Evolutionary conservation across 2,888 invertebrate species (phyloP).

Genomic region (Cantharis lateralis): DNA sequence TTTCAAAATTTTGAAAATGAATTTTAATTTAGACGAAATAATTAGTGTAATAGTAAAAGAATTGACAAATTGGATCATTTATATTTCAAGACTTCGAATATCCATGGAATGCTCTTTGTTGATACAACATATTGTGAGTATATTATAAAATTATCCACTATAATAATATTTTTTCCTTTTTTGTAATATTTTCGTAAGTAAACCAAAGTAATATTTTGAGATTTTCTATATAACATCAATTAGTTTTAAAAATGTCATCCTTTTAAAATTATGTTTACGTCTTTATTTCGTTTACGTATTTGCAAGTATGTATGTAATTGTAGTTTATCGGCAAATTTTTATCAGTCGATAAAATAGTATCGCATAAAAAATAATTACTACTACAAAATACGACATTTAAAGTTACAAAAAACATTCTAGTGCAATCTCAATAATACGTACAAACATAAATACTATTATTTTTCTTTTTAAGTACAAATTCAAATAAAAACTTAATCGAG

Average conservation of each 20-base stretch:
- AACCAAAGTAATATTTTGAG: background rate
- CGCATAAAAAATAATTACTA: background rate
- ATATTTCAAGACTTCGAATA: background rate
- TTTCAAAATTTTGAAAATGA: background rate
- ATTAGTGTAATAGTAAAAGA: background rate
- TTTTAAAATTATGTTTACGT: background rate
- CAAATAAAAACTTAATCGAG: no score
- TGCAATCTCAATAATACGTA: background rate
- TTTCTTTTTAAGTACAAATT: no score
- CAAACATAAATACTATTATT: background rate
- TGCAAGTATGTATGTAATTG: background rate
- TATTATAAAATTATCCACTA: background rate
- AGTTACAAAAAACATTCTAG: background rate
- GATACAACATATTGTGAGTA: background rate
- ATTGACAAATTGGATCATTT: background rate
- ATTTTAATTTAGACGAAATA: background rate
- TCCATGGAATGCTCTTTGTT: background rate
- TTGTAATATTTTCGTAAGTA: background rate
- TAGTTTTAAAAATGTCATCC: no score
- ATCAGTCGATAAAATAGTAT: background rate
- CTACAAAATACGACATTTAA: background rate
- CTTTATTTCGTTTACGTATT: background rate
- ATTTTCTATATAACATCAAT: no score
- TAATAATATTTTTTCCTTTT: background rate
- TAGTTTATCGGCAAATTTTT: background rate